phyloP scores from a whole-genome alignment of 1,140 invertebrate genomes.

The Heliconius himera region DNA sequence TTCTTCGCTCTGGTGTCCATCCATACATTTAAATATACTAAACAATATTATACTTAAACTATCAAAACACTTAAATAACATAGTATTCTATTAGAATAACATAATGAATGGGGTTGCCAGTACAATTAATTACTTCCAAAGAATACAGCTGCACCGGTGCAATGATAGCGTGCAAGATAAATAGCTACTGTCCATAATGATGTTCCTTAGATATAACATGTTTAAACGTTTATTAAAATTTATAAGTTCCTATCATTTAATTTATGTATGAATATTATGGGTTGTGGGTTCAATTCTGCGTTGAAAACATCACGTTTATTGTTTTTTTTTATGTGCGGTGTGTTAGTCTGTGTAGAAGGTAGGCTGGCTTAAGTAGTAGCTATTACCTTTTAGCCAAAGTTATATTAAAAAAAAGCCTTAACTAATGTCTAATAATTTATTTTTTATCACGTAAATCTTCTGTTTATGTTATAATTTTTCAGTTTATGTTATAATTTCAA shows the following conservation, averaged over 20 bases:
- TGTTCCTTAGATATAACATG: neutral
- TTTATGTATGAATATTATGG: neutral
- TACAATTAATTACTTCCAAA: slow-evolving; percentile 61
- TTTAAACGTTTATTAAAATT: neutral
- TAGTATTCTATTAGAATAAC: slow-evolving; percentile 50
- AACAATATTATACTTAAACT: neutral
- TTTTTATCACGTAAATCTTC: too few relatives aligned
- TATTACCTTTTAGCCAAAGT: too few relatives aligned
- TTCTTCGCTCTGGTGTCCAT: too few relatives aligned
- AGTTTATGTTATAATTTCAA: too few relatives aligned
- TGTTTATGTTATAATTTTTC: too few relatives aligned
- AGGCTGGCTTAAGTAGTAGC: too few relatives aligned
- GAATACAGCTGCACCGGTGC: slow-evolving; percentile 60
- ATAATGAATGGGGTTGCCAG: slow-evolving; percentile 56
- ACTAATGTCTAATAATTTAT: too few relatives aligned
- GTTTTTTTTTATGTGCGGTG: too few relatives aligned
- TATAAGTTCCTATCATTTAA: neutral
- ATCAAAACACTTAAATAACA: neutral
- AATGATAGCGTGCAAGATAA: slow-evolving; percentile 58
- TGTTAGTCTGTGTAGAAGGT: too few relatives aligned
- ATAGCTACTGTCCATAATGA: slow-evolving; percentile 39
- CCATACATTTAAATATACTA: neutral
- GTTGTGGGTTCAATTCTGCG: neutral
- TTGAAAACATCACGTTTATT: neutral
- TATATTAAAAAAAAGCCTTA: too few relatives aligned